These are phyloP conservation scores for Invenusta paracnida DNA, from an alignment of 2,888 invertebrate species.

Conservation along the genomic window DNA sequence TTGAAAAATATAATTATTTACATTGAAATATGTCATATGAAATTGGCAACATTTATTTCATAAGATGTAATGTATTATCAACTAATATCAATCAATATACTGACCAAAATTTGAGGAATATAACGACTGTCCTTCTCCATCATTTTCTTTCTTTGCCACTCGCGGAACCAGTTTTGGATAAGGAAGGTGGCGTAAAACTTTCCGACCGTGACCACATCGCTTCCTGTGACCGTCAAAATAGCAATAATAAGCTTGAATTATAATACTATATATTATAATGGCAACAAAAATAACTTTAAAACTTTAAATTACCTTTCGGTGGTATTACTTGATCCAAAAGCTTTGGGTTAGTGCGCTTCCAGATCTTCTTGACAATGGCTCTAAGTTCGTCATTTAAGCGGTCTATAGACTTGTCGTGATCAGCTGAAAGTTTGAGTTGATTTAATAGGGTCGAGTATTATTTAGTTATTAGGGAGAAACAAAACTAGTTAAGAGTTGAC, in stretches of 20 bases:
- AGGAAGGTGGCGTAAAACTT: constrained; percentile 99
- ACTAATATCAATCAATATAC: background rate
- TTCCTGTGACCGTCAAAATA: constrained; percentile 8
- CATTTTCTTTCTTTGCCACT: constrained; percentile 42
- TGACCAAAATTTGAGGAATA: constrained; percentile 42
- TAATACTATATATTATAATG: background rate
- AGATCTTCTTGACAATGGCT: constrained; percentile 89
- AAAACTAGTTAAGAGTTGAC: too few species aligned
- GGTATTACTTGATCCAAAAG: constrained; percentile 69
- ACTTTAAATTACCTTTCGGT: constrained; percentile 37
- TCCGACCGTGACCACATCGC: constrained; percentile 94
- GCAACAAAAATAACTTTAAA: background rate
- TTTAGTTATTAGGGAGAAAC: background rate
- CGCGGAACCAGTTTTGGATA: constrained; percentile 94
- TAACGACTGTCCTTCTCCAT: constrained; percentile 40
- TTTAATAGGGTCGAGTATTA: background rate
- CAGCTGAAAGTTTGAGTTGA: background rate
- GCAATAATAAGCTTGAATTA: background rate
- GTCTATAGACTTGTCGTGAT: constrained; percentile 41
- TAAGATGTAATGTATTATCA: too few species aligned
- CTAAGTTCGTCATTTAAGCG: constrained; percentile 76
- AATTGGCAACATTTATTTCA: too few species aligned
- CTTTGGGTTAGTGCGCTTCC: constrained; percentile 92
- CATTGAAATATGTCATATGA: too few species aligned
- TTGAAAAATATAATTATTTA: too few species aligned